Evolutionary conservation across 2,888 invertebrate genomes (phyloP).

Genomic region (Hirtodrosophila duncani): DNA sequence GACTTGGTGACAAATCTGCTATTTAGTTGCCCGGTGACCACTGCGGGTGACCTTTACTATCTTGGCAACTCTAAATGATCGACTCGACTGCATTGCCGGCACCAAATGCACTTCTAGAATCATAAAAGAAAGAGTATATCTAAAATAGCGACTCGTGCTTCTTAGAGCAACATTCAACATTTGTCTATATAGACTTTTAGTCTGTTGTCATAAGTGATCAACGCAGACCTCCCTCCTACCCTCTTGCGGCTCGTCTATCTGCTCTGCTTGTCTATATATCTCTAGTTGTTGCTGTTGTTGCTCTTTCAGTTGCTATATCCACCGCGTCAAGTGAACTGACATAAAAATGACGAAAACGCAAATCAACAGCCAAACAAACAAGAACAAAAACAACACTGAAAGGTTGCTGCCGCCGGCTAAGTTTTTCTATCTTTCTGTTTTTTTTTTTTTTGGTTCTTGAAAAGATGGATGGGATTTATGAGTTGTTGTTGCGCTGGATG

Average conservation of each 20-base stretch:
- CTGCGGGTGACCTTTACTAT: no score
- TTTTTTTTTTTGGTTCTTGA: slow-evolving; percentile 31
- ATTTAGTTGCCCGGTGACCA: no score
- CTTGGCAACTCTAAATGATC: no score
- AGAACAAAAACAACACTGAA: slow-evolving; percentile 9
- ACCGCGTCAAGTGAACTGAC: slow-evolving; percentile 65
- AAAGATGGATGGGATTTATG: slow-evolving; percentile 68
- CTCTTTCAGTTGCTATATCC: slow-evolving; percentile 28
- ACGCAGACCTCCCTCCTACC: slow-evolving; percentile 53
- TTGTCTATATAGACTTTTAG: not conserved
- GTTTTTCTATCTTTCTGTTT: no score
- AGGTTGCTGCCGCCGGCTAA: slow-evolving; percentile 22
- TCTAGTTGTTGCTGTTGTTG: slow-evolving; percentile 16
- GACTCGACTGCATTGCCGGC: no score
- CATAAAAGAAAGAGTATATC: no score
- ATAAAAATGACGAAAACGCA: slow-evolving; percentile 72
- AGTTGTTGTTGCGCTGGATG: slow-evolving; percentile 21
- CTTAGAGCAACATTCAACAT: no score
- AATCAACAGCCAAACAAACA: slow-evolving; percentile 61
- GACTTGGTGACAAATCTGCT: no score
- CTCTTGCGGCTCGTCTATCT: slow-evolving; percentile 5
- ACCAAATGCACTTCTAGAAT: no score
- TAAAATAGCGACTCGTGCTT: no score
- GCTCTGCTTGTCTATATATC: slow-evolving; percentile 13
- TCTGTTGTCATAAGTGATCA: slow-evolving; percentile 71